These are phyloP conservation scores for Peribatodes rhomboidaria DNA, from an alignment of 2,888 invertebrate species.

Conservation along the genomic window DNA sequence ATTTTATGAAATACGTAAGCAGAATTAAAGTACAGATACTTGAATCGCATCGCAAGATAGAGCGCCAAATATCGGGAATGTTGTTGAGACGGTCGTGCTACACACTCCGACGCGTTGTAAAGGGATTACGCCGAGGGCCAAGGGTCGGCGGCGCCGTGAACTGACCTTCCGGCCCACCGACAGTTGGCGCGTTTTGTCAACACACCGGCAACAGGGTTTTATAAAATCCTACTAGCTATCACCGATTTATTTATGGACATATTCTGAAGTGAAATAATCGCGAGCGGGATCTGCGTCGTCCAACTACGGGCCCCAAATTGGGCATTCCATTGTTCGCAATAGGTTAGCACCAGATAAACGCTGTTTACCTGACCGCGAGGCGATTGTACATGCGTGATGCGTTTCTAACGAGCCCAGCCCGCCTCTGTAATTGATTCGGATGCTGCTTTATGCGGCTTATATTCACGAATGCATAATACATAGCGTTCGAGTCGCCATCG, in stretches of 20 bases:
- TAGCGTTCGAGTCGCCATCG: slow-evolving; percentile 66
- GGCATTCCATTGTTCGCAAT: slow-evolving; percentile 79
- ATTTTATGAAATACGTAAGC: slow-evolving; percentile 9
- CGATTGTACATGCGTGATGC: slow-evolving; percentile 86
- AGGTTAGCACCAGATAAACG: slow-evolving; percentile 82
- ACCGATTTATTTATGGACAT: slow-evolving; percentile 47
- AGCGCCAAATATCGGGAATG: slow-evolving; percentile 54
- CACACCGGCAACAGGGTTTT: slow-evolving; percentile 40
- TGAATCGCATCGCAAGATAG: slow-evolving; percentile 35
- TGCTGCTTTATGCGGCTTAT: slow-evolving; percentile 82
- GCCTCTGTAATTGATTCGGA: slow-evolving; percentile 83
- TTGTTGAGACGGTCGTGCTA: slow-evolving; percentile 48
- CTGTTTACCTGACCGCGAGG: slow-evolving; percentile 75
- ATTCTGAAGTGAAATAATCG: slow-evolving; percentile 53
- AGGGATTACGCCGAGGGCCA: slow-evolving; percentile 72
- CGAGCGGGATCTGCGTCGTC: slow-evolving; percentile 58
- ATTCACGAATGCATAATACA: slow-evolving; percentile 86
- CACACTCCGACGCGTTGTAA: slow-evolving; percentile 68
- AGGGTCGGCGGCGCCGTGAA: slow-evolving; percentile 74
- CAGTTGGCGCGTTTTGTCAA: slow-evolving; percentile 56
- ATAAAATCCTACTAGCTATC: slow-evolving; percentile 40
- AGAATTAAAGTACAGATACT: slow-evolving; percentile 17
- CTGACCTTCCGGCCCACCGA: slow-evolving; percentile 66
- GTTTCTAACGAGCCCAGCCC: slow-evolving; percentile 83
- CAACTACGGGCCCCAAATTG: slow-evolving; percentile 74